phyloP scores from a whole-genome alignment of 2,888 invertebrate species.

The Incurvaria masculella region DNA sequence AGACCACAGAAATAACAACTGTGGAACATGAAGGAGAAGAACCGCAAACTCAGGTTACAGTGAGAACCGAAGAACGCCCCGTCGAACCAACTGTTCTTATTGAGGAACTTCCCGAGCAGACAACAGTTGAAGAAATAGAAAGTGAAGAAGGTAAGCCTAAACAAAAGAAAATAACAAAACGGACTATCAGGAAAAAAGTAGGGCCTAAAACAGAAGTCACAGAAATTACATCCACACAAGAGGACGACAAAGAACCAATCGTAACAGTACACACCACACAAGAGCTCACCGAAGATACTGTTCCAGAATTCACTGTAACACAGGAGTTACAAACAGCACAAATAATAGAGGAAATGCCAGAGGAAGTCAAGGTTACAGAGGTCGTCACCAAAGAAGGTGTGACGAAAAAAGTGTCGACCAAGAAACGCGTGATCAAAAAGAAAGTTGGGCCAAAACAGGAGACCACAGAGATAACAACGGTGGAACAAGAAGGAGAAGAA shows the following conservation, averaged over 20 bases:
- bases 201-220: too few species aligned
- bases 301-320: conserved; percentile 15
- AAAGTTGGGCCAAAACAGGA: conserved; percentile 33
- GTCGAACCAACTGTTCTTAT: conserved; percentile 6
- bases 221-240: too few species aligned
- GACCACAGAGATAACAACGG: conserved; percentile 25
- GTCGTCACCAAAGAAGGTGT: conserved; percentile 9
- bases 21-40: conserved; percentile 21
- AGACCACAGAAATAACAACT: conserved; percentile 21
- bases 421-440: conserved; percentile 28
- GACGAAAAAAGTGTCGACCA: conserved; percentile 2
- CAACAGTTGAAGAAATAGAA: too few species aligned
- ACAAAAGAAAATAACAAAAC: too few species aligned
- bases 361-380: conserved; percentile 16
- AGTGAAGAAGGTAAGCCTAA: too few species aligned
- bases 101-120: too few species aligned
- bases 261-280: too few species aligned
- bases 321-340: conserved; percentile 17
- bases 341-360: conserved; percentile 16
- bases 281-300: conserved; percentile 17
- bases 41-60: conserved; percentile 9
- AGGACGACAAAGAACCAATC: too few species aligned
- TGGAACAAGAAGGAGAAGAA: conserved; percentile 23
- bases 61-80: conserved; percentile 10
- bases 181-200: too few species aligned